Evolutionary conservation across 2,888 invertebrate species (phyloP).

Genomic region (Lochmaea capreae): DNA sequence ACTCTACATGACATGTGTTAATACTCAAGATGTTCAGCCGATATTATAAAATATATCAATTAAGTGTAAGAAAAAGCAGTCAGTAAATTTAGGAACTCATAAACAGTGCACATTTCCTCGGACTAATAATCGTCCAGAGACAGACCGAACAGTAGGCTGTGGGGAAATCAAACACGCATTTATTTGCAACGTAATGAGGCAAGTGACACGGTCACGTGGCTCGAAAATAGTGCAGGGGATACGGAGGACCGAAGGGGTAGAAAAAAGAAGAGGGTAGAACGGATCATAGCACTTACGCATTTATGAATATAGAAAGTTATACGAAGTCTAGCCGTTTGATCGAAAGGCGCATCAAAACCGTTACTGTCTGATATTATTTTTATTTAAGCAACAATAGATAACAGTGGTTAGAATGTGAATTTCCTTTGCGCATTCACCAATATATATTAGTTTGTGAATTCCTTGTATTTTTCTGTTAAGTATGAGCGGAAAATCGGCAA

Average conservation of each 20-base stretch:
- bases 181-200: constrained; percentile 55
- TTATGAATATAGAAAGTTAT: constrained; percentile 38
- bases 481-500: constrained; percentile 44
- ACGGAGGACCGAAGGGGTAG: constrained; percentile 35
- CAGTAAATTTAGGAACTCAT: too few relatives aligned
- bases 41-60: too few relatives aligned
- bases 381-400: neutral
- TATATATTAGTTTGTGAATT: constrained; percentile 2
- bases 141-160: constrained; percentile 33
- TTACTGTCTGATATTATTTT: neutral
- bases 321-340: neutral
- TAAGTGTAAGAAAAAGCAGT: too few relatives aligned
- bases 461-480: constrained; percentile 41
- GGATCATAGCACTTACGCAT: constrained; percentile 42
- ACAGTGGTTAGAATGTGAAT: constrained; percentile 2
- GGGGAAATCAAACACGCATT: constrained; percentile 53
- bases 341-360: neutral
- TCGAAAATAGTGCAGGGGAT: constrained; percentile 30
- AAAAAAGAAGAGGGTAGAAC: constrained; percentile 34
- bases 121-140: constrained; percentile 17
- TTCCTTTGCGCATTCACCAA: neutral
- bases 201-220: constrained; percentile 54
- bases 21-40: too few relatives aligned
- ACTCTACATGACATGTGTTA: too few relatives aligned
- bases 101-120: neutral